Evolutionary conservation across 2,888 invertebrate species (phyloP), one percentile per base, ranked within the genome.

Genomic region (Trichacis sp.): DNA sequence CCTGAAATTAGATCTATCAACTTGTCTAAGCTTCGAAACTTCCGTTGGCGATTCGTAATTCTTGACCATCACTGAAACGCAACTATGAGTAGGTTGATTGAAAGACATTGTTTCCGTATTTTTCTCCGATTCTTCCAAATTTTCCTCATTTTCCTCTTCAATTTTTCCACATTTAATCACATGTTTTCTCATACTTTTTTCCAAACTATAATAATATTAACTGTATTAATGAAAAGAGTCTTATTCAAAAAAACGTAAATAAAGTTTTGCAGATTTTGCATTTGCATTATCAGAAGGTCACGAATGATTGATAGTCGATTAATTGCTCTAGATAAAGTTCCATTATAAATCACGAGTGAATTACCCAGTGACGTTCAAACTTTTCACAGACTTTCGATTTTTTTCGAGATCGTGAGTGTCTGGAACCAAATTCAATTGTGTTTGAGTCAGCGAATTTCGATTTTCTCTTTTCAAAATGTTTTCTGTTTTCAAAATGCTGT

Each of bases 11-110:
- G 87, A 86, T 75, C 86, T 85, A 24, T 87, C 87, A 0, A 87
- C 87, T 75, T 88, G 88, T 76, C 90, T 91, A 86, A 90, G 86
- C 76, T 87, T 88, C 0, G 91, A 91, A 0, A 91, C 87, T n/a
- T 89, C 87, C 0, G 91, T 91, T 2, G 91, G 90, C 77, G 87
- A 74, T 78, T 90, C 89, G 76, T 91, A 91, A 55, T 73, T 81
- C 53, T 73, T 74, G 15, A 60, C 61, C 12, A 64, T 53, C 17
- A 18, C 14, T 9, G 43, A 18, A 43, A 8, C 11, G 19, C 19
- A 43, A n/a, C 3, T 5, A 43, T 19, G 9, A 9, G 45, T 33
- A 14, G 30, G 30, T 24, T 61, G 6, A 48, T 24, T 4, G 38
- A 29, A 12, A 63, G 38, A 43, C 5, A 18, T 36, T 9, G 36